These are phyloP conservation scores for Galeopsomyia nigrocyanea DNA, from an alignment of 2,888 invertebrate species.

Conservation along the genomic window DNA sequence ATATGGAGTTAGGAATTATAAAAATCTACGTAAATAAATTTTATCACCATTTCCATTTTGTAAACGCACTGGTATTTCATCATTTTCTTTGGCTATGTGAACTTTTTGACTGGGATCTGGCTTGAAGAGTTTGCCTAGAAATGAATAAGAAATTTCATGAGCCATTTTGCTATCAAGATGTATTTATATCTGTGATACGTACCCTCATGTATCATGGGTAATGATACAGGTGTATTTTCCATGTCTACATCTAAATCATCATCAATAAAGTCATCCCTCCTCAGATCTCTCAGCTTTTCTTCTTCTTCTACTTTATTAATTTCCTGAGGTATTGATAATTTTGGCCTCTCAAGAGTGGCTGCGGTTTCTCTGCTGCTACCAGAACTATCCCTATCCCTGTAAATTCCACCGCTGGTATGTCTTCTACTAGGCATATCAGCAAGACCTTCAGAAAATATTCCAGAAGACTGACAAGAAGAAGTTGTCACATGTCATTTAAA, in stretches of 20 bases:
- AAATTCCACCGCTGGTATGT: slow-evolving; percentile 36
- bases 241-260: slow-evolving; percentile 56
- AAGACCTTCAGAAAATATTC: slow-evolving; percentile 65
- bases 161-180: slow-evolving; percentile 5
- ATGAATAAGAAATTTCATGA: slow-evolving; percentile 16
- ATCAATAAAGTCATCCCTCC: slow-evolving; percentile 66
- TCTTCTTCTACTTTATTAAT: slow-evolving; percentile 64
- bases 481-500: neutral
- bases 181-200: slow-evolving; percentile 31
- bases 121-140: slow-evolving; percentile 45
- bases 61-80: slow-evolving; percentile 58
- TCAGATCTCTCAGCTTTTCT: slow-evolving; percentile 60
- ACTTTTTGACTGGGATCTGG: slow-evolving; percentile 10
- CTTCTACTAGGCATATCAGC: slow-evolving; percentile 52
- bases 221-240: slow-evolving; percentile 58
- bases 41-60: slow-evolving; percentile 60
- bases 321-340: slow-evolving; percentile 59
- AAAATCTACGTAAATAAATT: slow-evolving; percentile 5
- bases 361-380: slow-evolving; percentile 48
- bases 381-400: slow-evolving; percentile 43
- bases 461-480: slow-evolving; percentile 56
- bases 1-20: slow-evolving; percentile 1
- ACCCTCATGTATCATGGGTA: slow-evolving; percentile 62
- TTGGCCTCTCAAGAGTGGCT: slow-evolving; percentile 57
- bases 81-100: slow-evolving; percentile 38